Conservation (phyloP, 2,888 invertebrate genomes). For the Macrosiphum euphorbiae region DNA sequence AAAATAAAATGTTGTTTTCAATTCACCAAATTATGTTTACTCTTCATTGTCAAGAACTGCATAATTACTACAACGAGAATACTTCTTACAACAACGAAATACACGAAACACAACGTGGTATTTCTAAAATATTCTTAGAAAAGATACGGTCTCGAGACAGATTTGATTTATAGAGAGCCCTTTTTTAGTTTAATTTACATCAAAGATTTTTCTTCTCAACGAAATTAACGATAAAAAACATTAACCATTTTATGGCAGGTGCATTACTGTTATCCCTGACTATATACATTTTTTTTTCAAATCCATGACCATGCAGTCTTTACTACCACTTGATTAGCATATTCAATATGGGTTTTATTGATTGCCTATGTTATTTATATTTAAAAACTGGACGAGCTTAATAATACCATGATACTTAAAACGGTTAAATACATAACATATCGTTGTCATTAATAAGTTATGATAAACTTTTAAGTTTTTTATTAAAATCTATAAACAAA, state of each 20-base stretch:
- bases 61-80: neutral
- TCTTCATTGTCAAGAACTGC: neutral
- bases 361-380: neutral
- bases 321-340: neutral
- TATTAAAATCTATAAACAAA: neutral
- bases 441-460: neutral
- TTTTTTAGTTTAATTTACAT: neutral
- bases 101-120: neutral
- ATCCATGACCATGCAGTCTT: neutral
- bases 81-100: neutral
- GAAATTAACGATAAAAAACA: neutral
- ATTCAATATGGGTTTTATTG: neutral
- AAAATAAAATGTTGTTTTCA: constrained; percentile 55
- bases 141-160: neutral
- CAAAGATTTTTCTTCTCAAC: neutral
- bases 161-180: neutral
- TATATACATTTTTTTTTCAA: neutral
- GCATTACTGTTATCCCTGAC: neutral
- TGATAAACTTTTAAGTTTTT: no score
- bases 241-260: neutral
- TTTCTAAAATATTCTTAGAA: neutral
- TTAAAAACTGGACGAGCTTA: neutral
- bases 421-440: neutral
- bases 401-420: neutral
- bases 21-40: constrained; percentile 53